These are phyloP conservation scores for Diceros bicornis DNA, from an alignment of 2,797 vertebrate species.

Conservation along the genomic window DNA sequence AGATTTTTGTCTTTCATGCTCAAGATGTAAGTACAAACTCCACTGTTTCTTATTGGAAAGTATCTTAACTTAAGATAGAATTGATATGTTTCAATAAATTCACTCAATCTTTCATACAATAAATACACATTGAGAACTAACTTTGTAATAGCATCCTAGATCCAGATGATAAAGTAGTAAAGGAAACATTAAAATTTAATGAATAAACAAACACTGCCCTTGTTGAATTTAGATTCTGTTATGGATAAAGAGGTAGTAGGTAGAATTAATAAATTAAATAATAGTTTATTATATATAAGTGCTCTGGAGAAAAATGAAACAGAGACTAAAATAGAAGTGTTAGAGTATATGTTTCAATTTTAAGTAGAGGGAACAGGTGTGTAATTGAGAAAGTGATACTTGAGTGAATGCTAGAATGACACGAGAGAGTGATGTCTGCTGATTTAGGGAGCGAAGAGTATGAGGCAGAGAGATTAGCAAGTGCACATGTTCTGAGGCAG, in stretches of 20 bases:
- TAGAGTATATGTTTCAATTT: background rate
- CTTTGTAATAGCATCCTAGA: background rate
- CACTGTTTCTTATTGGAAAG: background rate
- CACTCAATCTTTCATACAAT: background rate
- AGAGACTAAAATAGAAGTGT: background rate
- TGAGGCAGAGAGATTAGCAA: background rate
- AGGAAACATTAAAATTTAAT: background rate
- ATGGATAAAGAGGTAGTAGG: background rate
- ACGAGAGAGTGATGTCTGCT: background rate
- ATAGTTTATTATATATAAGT: background rate
- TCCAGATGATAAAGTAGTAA: background rate
- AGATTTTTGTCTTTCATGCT: background rate
- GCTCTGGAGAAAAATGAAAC: background rate
- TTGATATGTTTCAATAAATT: background rate
- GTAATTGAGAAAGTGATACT: background rate
- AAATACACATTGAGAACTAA: background rate
- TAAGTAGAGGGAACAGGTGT: background rate
- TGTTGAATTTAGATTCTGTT: background rate
- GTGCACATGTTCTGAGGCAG: background rate
- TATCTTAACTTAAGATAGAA: background rate
- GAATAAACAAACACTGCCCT: background rate
- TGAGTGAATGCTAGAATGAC: background rate
- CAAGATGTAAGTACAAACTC: background rate
- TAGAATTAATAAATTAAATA: background rate
- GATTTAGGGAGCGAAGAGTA: background rate